These are phyloP conservation scores for Homarus americanus DNA, from an alignment of 1,140 invertebrate species.

Conservation along the genomic window DNA sequence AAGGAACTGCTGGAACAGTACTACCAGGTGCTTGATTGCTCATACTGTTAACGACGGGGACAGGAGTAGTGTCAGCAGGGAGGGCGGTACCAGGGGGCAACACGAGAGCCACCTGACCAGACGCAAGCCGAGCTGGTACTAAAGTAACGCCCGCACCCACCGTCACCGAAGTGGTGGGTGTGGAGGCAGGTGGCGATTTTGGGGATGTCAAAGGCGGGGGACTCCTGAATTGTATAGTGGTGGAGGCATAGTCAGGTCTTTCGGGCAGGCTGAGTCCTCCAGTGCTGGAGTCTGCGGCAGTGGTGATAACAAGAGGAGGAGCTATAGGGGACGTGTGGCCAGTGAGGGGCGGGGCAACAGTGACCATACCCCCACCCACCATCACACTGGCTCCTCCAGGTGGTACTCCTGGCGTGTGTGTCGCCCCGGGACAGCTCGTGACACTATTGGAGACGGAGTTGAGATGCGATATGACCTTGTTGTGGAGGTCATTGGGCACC, in stretches of 20 bases:
- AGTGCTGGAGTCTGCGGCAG: slow-evolving; percentile 15
- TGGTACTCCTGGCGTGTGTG: neutral
- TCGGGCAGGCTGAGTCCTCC: neutral
- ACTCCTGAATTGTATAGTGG: neutral
- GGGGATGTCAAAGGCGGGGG: neutral
- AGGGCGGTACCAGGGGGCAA: neutral
- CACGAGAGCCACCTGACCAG: neutral
- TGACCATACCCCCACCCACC: slow-evolving; percentile 46
- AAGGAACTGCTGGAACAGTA: neutral
- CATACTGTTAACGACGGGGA: neutral
- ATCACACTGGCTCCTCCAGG: slow-evolving; percentile 25
- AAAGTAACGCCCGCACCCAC: neutral
- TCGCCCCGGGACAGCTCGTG: neutral
- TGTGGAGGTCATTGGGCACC: slow-evolving; percentile 48
- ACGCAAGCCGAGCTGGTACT: neutral
- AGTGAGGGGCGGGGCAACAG: slow-evolving; percentile 21
- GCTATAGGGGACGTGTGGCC: neutral
- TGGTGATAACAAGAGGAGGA: neutral
- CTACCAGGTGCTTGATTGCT: neutral
- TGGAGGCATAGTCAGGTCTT: neutral
- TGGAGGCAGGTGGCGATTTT: no score
- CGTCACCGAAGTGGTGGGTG: neutral
- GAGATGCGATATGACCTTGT: slow-evolving; percentile 44
- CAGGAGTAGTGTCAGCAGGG: neutral
- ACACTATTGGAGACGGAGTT: slow-evolving; percentile 47